Percentiles rank a stretch among this genome's conserved stretches.
These are phyloP conservation scores for Lingula anatina DNA, from an alignment of 2,888 invertebrate species.

Conservation along the genomic window DNA sequence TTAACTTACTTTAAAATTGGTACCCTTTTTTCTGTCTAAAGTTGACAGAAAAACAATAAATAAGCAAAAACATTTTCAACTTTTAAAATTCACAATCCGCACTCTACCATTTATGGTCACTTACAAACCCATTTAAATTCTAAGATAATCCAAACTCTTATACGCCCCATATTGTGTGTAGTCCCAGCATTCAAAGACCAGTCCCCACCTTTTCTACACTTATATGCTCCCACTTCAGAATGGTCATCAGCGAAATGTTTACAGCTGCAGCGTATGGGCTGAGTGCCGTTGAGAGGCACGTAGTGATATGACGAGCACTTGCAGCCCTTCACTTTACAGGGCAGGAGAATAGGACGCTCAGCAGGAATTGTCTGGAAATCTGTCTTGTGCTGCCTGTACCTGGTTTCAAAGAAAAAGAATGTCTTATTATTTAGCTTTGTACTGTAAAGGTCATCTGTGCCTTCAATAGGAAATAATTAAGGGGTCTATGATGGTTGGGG, in stretches of 20 bases:
- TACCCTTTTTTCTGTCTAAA: too few species aligned
- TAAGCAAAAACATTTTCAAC: too few species aligned
- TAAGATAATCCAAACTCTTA: too few species aligned
- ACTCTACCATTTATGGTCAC: too few species aligned
- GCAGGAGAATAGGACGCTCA: slow-evolving; percentile 34
- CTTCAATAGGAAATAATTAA: too few species aligned
- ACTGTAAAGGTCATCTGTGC: not conserved
- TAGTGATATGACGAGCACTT: slow-evolving; percentile 44
- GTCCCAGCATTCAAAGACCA: not conserved
- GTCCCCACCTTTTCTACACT: slow-evolving; percentile 40
- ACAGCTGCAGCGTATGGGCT: slow-evolving; percentile 48
- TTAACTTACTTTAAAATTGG: too few species aligned
- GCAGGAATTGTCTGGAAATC: slow-evolving; percentile 42
- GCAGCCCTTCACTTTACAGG: slow-evolving; percentile 43
- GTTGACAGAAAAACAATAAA: too few species aligned
- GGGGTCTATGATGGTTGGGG: too few species aligned
- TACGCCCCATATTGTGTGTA: too few species aligned
- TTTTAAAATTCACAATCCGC: too few species aligned
- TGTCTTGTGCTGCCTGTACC: slow-evolving; percentile 49
- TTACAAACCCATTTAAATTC: too few species aligned
- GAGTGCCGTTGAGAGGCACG: slow-evolving; percentile 45
- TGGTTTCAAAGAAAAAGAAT: slow-evolving; percentile 9
- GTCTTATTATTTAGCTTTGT: not conserved
- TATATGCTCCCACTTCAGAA: slow-evolving; percentile 32
- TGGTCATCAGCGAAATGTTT: slow-evolving; percentile 50